Conservation (phyloP, 2,888 invertebrate species). For the Belgica antarctica region DNA sequence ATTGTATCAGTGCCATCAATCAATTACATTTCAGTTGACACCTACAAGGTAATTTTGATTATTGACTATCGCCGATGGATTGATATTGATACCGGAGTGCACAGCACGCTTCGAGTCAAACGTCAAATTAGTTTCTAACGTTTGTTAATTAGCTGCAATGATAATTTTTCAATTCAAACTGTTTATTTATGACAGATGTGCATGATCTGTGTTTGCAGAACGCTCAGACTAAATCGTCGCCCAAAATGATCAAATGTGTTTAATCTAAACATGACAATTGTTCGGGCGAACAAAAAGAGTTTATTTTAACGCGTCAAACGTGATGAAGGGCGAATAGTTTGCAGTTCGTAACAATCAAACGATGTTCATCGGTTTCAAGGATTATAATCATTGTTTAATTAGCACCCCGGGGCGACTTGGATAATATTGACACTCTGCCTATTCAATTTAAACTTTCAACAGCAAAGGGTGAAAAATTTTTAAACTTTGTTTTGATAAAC, state of each 20-base stretch:
- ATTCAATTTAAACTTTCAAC: slow-evolving; percentile 3
- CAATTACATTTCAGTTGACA: slow-evolving; percentile 22
- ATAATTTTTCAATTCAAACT: neutral
- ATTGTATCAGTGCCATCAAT: neutral
- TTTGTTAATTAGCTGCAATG: slow-evolving; percentile 2
- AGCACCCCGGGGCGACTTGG: slow-evolving; percentile 35
- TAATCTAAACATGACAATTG: slow-evolving; percentile 12
- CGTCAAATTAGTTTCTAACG: neutral
- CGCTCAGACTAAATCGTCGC: slow-evolving; percentile 30
- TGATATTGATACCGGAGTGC: neutral
- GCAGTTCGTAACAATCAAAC: neutral
- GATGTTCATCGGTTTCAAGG: slow-evolving; percentile 41
- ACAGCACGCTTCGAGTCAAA: neutral
- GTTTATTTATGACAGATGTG: slow-evolving; percentile 30
- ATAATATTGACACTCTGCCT: slow-evolving; percentile 35
- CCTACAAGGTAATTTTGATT: slow-evolving; percentile 20
- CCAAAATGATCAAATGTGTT: slow-evolving; percentile 14
- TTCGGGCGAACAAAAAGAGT: neutral
- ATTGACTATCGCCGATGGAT: neutral
- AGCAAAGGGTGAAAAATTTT: slow-evolving; percentile 18
- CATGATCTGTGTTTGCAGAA: slow-evolving; percentile 19
- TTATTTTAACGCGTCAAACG: neutral
- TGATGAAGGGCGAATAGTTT: slow-evolving; percentile 6
- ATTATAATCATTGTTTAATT: slow-evolving; percentile 44
- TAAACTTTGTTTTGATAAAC: slow-evolving; percentile 39